Evolutionary conservation across 2,113 vertebrate species (phyloP).

Genomic region (Scatophagus argus): DNA sequence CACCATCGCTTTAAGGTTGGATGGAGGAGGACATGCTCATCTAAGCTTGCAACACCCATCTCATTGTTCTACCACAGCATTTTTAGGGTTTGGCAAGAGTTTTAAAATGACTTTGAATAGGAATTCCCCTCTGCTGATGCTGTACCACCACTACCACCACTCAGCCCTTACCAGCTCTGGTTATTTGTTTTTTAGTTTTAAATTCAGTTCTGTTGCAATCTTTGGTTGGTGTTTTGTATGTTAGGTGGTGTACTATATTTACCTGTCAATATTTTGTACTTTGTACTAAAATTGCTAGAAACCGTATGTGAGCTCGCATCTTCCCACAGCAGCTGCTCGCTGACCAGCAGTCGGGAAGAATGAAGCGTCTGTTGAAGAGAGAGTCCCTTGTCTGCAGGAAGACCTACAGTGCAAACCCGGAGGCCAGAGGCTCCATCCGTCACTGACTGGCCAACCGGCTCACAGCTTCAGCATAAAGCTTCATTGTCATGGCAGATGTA

Average conservation of each 20-base stretch:
- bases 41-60: neutral
- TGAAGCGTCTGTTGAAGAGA: slow-evolving; percentile 29
- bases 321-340: slow-evolving; percentile 8
- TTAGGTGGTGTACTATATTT: neutral
- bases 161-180: neutral
- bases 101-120: slow-evolving; percentile 3
- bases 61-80: slow-evolving; percentile 35
- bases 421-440: slow-evolving; percentile 39
- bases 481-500: slow-evolving; percentile 34
- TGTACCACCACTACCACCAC: neutral
- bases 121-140: slow-evolving; percentile 7
- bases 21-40: slow-evolving; percentile 19
- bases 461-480: slow-evolving; percentile 41
- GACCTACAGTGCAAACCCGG: slow-evolving; percentile 29
- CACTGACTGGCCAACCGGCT: slow-evolving; percentile 29
- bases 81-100: slow-evolving; percentile 18
- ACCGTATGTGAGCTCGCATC: neutral
- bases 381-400: slow-evolving; percentile 42
- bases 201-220: neutral
- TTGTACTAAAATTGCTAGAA: neutral
- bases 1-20: neutral
- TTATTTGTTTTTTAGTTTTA: neutral
- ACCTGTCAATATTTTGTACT: neutral
- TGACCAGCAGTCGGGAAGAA: slow-evolving; percentile 22
- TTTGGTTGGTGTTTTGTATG: neutral